Conservation (phyloP, 2,797 vertebrate species). For the Sebastes jordani region DNA sequence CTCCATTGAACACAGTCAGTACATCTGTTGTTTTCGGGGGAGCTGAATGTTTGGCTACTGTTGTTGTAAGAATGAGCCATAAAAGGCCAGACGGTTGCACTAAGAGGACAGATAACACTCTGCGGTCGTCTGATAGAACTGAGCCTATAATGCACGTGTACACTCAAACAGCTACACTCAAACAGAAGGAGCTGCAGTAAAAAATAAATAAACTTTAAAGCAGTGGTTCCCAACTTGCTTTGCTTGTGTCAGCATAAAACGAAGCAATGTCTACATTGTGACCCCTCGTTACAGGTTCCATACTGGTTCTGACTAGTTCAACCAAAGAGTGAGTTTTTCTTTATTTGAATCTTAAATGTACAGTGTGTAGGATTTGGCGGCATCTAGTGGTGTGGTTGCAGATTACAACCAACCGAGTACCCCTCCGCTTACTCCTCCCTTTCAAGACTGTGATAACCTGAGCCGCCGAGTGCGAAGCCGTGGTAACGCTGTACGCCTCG, state of each 20-base stretch:
- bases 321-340: not conserved
- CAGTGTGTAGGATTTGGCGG: not conserved
- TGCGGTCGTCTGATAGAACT: constrained; percentile 22
- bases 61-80: constrained; percentile 31
- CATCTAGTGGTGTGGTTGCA: not conserved
- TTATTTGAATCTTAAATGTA: not conserved
- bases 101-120: constrained; percentile 29
- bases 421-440: not conserved
- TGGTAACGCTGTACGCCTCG: too few relatives aligned
- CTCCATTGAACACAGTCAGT: constrained; percentile 37
- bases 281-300: not conserved
- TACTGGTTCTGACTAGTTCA: not conserved
- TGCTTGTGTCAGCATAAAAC: not conserved
- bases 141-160: not conserved
- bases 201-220: constrained; percentile 4
- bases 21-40: constrained; percentile 34
- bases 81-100: constrained; percentile 31
- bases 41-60: constrained; percentile 54
- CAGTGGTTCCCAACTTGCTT: not conserved
- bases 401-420: not conserved
- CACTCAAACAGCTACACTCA: constrained; percentile 1
- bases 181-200: constrained; percentile 2
- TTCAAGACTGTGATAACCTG: not conserved
- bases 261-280: not conserved
- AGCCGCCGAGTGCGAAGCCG: not conserved